A percentile compares a stretch with the other conserved stretches of the same genome.
Evolutionary conservation across 2,797 vertebrate species (phyloP).

Genomic region (Calcarius lapponicus): DNA sequence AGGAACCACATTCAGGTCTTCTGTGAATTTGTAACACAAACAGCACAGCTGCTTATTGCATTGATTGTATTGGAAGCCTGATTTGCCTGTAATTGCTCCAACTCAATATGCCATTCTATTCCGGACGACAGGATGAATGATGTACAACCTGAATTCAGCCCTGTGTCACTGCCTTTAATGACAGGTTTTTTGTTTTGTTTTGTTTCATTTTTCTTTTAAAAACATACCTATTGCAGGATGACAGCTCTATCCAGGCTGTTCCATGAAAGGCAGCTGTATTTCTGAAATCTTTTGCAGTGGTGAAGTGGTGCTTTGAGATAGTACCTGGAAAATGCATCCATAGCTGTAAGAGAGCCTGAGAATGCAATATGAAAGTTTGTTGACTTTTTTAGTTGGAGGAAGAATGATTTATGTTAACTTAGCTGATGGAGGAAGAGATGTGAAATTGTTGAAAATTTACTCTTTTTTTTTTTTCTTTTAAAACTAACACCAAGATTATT

Average conservation of each 20-base stretch:
- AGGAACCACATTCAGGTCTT: neutral
- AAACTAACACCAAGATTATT: neutral
- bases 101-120: neutral
- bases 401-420: neutral
- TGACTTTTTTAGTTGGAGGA: neutral
- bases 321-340: neutral
- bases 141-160: neutral
- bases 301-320: neutral
- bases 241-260: neutral
- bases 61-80: slow-evolving; percentile 3
- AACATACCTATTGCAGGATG: neutral
- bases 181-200: neutral
- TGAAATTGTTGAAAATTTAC: neutral
- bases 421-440: neutral
- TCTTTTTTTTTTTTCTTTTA: neutral
- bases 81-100: neutral
- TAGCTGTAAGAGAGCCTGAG: neutral
- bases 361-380: neutral
- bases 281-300: neutral
- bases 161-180: neutral
- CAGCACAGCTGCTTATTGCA: neutral
- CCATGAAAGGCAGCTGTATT: neutral
- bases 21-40: neutral
- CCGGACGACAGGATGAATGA: neutral
- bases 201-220: neutral